A percentile compares a stretch with the other conserved stretches of the same genome.
Evolutionary conservation across 1,140 invertebrate genomes (phyloP).

Genomic region (Heliconius nattereri): DNA sequence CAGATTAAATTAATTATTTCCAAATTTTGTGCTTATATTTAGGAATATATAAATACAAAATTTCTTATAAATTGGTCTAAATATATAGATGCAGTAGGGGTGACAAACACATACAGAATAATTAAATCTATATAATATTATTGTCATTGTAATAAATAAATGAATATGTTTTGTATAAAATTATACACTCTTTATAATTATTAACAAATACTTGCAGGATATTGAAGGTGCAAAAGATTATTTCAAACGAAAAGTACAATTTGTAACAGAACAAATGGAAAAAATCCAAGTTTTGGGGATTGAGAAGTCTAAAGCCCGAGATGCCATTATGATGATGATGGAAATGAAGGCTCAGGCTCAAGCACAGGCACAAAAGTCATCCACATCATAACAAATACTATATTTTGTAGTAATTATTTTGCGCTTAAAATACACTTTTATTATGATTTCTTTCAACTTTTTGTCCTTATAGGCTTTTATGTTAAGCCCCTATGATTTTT

Average conservation of each 20-base stretch:
- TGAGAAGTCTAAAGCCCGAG: slow-evolving; percentile 93
- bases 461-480: slow-evolving; percentile 26
- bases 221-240: slow-evolving; percentile 92
- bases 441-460: neutral
- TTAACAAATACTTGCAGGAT: slow-evolving; percentile 81
- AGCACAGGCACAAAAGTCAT: slow-evolving; percentile 61
- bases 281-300: slow-evolving; percentile 92
- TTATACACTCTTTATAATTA: neutral
- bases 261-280: slow-evolving; percentile 96
- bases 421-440: neutral
- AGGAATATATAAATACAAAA: too few relatives aligned
- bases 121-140: too few relatives aligned
- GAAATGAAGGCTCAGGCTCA: slow-evolving; percentile 84
- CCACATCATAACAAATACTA: slow-evolving; percentile 62
- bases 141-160: too few relatives aligned
- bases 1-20: too few relatives aligned
- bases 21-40: too few relatives aligned
- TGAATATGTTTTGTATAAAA: too few relatives aligned
- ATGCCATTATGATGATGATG: slow-evolving; percentile 87
- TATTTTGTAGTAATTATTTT: slow-evolving; percentile 8
- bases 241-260: slow-evolving; percentile 94
- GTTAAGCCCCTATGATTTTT: neutral
- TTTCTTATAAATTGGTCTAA: too few relatives aligned
- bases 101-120: too few relatives aligned
- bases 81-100: too few relatives aligned